These are phyloP conservation scores for Gymnocephalus cernua DNA, from an alignment of 2,113 vertebrate species.

Conservation along the genomic window DNA sequence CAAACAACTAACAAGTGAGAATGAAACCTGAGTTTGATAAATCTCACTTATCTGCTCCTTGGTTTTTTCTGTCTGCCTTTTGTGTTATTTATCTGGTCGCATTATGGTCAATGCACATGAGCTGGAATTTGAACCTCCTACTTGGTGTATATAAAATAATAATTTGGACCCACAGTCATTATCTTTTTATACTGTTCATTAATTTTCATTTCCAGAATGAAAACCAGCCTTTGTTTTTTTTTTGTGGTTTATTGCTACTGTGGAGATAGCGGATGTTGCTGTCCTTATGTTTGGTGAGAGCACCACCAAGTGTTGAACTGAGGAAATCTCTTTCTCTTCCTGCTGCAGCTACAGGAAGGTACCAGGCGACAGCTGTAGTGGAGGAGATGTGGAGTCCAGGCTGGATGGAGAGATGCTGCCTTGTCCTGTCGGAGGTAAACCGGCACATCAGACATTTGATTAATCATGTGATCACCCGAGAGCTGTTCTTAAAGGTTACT, in stretches of 20 bases:
- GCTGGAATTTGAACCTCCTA: background rate
- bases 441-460: background rate
- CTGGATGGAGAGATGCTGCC: conserved; percentile 95
- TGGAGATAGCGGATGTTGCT: background rate
- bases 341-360: conserved; percentile 94
- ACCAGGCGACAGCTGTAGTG: conserved; percentile 94
- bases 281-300: conserved; percentile 17
- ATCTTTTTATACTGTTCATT: background rate
- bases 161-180: background rate
- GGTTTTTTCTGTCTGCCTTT: background rate
- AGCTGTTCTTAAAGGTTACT: background rate
- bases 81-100: background rate
- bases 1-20: too few species aligned
- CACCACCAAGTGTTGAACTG: conserved; percentile 53
- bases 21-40: background rate
- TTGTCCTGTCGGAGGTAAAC: conserved; percentile 93
- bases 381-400: conserved; percentile 92
- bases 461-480: background rate
- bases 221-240: conserved; percentile 2
- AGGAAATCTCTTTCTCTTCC: background rate
- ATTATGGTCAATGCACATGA: background rate
- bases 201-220: background rate
- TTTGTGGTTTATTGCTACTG: background rate
- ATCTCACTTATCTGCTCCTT: background rate
- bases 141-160: background rate